Conservation (phyloP, 2,113 vertebrate species). For the Prochilodus magdalenae region DNA sequence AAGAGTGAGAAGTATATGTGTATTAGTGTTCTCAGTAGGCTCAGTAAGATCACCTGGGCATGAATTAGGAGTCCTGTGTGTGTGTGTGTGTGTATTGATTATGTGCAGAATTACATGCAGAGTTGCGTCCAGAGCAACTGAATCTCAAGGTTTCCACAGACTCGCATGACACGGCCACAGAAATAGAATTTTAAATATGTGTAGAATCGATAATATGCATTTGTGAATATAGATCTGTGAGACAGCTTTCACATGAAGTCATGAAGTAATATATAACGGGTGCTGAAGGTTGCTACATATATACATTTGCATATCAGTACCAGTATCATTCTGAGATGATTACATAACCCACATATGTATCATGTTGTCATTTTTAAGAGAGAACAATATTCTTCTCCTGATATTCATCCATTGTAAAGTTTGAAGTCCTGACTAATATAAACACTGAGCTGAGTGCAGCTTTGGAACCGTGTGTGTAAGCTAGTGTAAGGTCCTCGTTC, state of each 20-base stretch:
- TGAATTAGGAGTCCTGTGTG: conserved; percentile 21
- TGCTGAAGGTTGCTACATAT: not conserved
- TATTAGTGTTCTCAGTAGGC: conserved; percentile 34
- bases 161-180: not conserved
- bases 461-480: not conserved
- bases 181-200: not conserved
- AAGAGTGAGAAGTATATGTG: not conserved
- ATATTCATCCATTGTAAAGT: too few relatives aligned
- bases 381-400: not conserved
- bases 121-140: not conserved
- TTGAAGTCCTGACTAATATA: not conserved
- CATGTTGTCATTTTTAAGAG: not conserved
- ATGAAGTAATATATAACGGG: not conserved
- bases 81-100: conserved; percentile 40
- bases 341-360: conserved; percentile 32
- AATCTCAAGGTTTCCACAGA: not conserved
- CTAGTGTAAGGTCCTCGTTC: too few relatives aligned
- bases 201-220: not conserved
- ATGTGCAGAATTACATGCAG: conserved; percentile 32
- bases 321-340: conserved; percentile 13
- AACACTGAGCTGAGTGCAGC: not conserved
- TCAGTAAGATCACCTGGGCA: conserved; percentile 39
- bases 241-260: not conserved
- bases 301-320: conserved; percentile 25
- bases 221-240: not conserved